Evolutionary conservation across 2,888 invertebrate genomes (phyloP), one percentile per base, ranked within the genome.

Genomic region (Galerucella calmariensis): DNA sequence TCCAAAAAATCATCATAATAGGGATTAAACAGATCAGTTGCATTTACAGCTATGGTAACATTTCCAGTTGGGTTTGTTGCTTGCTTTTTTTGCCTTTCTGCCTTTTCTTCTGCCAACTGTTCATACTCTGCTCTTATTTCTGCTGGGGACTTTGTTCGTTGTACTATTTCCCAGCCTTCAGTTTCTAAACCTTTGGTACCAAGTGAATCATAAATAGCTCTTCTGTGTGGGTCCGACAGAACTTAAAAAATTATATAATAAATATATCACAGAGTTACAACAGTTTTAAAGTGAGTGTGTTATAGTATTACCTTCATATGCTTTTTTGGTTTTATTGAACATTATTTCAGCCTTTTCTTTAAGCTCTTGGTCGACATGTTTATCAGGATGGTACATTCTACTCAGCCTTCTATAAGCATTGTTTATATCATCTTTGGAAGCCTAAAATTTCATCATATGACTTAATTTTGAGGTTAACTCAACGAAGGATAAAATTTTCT

Each of bases 51-150:
- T 56, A 98, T 91, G 14, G 94, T 94, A 70, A 98, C 91, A 75
- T 92, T 94, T 46, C 97, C 97, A 77, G 93, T 93, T 0, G 98
- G 98, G 88, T 98, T 98, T 0, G 98, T 97, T 77, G 94, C 91
- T 84, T 97, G 95, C 83, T 97, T 94, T 71, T 99, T 90, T 77
- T 94, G 90, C 75, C 96, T 90, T 84, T 98, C 97, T 80, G 98
- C 97, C 76, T 94, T 90, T 83, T 96, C 95, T 79, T 93, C 91
- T 20, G 94, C 94, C 71, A 95, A 86, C 77, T 96, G 92, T 88
- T 99, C 98, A 90, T 97, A 99, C 88, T 99, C 99, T 76, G 97
- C 98, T 73, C 97, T 90, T 74, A 99, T 98, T 90, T 99, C 98
- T 80, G 95, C 93, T 2, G 98, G 97, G 2, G 98, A 97, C 86